Base-by-base conservation (phyloP, 2,113 vertebrate genomes). In the Channa argus region DNA sequence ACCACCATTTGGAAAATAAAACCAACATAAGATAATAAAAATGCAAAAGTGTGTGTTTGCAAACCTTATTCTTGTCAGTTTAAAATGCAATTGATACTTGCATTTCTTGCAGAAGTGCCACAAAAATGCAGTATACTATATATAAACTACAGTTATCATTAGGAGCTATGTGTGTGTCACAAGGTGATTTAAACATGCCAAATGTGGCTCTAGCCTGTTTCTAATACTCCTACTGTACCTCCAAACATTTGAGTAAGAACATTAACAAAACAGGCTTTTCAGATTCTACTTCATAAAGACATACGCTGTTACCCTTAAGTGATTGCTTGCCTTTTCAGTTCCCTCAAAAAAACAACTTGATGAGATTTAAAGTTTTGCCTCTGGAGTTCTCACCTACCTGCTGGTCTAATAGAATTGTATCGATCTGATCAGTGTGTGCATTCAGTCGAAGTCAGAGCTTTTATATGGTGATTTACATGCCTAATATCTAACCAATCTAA, bases 371-470 rank as follows among this genome's bases (percentile, higher is more conserved):
- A 53, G 13, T 67, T 68, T 77, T 67, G 46, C 39, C 63, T 70
- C 34, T 50, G 24, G 61, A 41, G 60, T 66, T 74, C 45, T 52
- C 47, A 63, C 59, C 62, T n/a, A 61, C 79, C 74, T 70, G 43
- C 71, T 71, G 43, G 10, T 74, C 77, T 83, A 88, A 90, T 88
- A 82, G 74, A 87, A 62, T 86, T 83, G 51, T 77, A 92, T 92
- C 14, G 91, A 92, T 91, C 76, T 50, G 62, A 79, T 82, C 83
- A 75, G 67, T 55, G 73, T 70, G 77, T 69, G 83, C 62, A 63
- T 71, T 85, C 63, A 64, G 45, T 80, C 3, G 24, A 70, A 80
- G 72, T 77, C 5, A 12, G 85, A 71, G 79, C 80, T 81, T 84
- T 88, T 82, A 86, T 76, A 56, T 49, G 39, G 83, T 56, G 70